Base-by-base conservation (phyloP, 2,113 vertebrate genomes). In the Rhea pennata region DNA sequence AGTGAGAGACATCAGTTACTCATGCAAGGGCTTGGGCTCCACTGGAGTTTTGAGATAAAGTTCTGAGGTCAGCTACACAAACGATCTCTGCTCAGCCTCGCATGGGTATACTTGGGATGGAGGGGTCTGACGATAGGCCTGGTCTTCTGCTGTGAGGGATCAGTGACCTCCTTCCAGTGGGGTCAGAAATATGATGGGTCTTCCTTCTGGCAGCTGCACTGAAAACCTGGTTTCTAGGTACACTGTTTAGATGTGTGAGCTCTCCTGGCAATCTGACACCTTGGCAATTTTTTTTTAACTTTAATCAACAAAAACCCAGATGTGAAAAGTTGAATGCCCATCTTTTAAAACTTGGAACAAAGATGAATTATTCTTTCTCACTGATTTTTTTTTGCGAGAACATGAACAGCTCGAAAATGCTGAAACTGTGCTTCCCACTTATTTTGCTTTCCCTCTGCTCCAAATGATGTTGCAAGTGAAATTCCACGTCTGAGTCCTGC, bases 401-500 rank as follows among this genome's bases (percentile, higher is more conserved):
- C 3, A 0, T 2, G 8, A 70, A 70, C 44, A 58, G 79, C 19
- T 88, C 61, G 84, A 54, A 64, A 82, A 27, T 0, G 0, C 76
- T 27, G 54, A 65, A 93, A 24, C 61, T 9, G 26, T 56, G 48
- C 66, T 90, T 74, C 71, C 65, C 76, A 3, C n/a, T 56, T 59
- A 50, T 87, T 79, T 91, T 79, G 64, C 87, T 83, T 93, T 87
- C 90, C 64, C 76, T 93, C 79, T 84, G 79, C 85, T 90, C 87
- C 92, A 71, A 71, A 83, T 50, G 74, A 87, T 87, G 89, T 87
- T 92, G 83, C 84, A 85, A 96, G 91, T 79, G 91, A 94, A 88
- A 94, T 88, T 91, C 80, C 93, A 96, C 83, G 82, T 91, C 80
- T 92, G 87, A 79, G 81, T 59, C 89, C 91, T 73, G 78, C 97